phyloP scores from a whole-genome alignment of 2,888 invertebrate species.

The Aleiodes alternator region DNA sequence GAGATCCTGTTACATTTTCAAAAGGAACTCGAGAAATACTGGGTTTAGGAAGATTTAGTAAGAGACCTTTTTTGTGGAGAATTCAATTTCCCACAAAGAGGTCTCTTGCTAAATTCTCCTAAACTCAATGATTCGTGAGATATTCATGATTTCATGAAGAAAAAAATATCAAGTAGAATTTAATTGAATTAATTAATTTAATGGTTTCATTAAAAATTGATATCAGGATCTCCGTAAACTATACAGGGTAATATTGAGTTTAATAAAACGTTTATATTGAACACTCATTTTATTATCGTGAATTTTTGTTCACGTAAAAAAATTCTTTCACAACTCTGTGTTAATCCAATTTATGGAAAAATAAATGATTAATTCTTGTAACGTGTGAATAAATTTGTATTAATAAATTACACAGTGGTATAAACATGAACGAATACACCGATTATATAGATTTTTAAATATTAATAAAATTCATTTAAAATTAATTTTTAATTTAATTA shows the following conservation, averaged over 20 bases:
- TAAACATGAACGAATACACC: constrained; percentile 5
- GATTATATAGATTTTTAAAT: constrained; percentile 7
- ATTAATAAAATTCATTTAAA: constrained; percentile 4
- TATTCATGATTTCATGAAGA: background rate
- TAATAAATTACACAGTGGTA: background rate
- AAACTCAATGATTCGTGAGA: background rate
- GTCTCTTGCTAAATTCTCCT: constrained; percentile 21
- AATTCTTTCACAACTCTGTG: constrained; percentile 20
- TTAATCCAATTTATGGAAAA: constrained; percentile 24
- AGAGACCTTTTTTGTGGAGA: constrained; percentile 7
- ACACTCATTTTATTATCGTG: constrained; percentile 30
- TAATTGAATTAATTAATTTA: too few species aligned
- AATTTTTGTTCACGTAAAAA: constrained; percentile 8
- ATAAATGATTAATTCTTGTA: background rate
- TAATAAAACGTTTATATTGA: constrained; percentile 29
- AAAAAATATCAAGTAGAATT: too few species aligned
- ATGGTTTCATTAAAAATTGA: too few species aligned
- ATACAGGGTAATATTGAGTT: constrained; percentile 49
- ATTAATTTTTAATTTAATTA: too few species aligned
- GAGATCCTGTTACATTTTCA: background rate
- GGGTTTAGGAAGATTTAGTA: background rate
- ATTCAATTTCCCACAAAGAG: constrained; percentile 6
- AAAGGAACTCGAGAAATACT: background rate
- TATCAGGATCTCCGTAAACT: constrained; percentile 12
- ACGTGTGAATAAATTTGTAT: constrained; percentile 6